A percentile compares a stretch with the other conserved stretches of the same genome.
Conservation (phyloP, 2,113 vertebrate species). For the Ceyx cyanopectus region DNA sequence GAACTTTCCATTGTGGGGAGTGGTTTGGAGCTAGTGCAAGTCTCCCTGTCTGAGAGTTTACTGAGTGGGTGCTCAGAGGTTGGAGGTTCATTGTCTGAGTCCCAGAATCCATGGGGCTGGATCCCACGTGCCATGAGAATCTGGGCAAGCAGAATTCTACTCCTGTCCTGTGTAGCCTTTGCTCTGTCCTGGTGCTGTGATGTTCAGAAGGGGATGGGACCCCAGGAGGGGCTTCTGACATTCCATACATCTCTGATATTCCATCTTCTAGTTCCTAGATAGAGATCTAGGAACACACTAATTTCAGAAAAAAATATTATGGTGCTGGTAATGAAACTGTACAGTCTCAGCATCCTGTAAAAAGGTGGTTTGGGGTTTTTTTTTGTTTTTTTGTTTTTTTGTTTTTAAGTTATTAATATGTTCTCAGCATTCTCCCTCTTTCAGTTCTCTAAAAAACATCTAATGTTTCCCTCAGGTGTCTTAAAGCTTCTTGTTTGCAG, state of each 20-base stretch:
- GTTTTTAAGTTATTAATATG: neutral
- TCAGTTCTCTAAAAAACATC: neutral
- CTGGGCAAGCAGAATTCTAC: neutral
- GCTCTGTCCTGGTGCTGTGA: neutral
- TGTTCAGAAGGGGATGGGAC: neutral
- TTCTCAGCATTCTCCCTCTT: conserved; percentile 16
- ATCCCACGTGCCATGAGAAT: neutral
- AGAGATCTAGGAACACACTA: neutral
- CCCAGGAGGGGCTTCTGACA: rapidly evolving
- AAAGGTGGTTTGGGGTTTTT: neutral
- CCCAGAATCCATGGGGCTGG: neutral
- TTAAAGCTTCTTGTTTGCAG: conserved; percentile 28
- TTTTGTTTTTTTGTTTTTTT: neutral
- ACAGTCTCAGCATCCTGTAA: neutral
- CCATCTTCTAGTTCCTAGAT: neutral
- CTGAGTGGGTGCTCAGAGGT: neutral
- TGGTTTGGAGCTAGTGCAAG: neutral
- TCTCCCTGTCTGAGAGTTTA: neutral
- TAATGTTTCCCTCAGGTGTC: conserved; percentile 24
- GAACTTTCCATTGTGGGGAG: neutral
- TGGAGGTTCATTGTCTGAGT: neutral
- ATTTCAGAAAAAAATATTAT: neutral
- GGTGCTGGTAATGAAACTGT: neutral
- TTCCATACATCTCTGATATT: neutral
- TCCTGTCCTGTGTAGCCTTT: neutral